Base-by-base conservation (phyloP, 2,888 invertebrate species). In the Sinotaia quadrata region DNA sequence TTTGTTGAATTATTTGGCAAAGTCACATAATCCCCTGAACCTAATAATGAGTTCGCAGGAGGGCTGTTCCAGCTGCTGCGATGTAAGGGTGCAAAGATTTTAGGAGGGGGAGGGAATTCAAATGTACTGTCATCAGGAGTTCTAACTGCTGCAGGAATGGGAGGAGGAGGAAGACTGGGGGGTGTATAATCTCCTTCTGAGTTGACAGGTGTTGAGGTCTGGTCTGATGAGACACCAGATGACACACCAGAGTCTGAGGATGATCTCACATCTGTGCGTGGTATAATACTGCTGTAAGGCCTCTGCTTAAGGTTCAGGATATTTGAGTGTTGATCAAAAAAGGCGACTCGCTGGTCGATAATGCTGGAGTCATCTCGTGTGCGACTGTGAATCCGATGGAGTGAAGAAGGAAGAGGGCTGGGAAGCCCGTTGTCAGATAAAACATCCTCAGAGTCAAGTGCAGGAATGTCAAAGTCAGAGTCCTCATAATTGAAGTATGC, bases 361-460 rank as follows among this genome's bases (percentile, higher is more conserved):
- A 65, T 21, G 15, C 37, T 67, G 52, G 49, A 36, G 41, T 57
- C 59, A 4, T 58, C 67, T 29, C 37, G 47, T 3, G 51, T 60
- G 15, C 18, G 12, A n/a, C n/a, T n/a, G 7, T 15, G 59, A 18
- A 47, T 36, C 24, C 59, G 36, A 3, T 60, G 44, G 10, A 67
- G 31, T 1, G 67, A 60, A 4, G 52, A 12, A 21, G 29, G 49
- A 27, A 66, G 37, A 21, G 82, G 82, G 15, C 80, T 70, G 2
- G 81, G 81, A 21, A 81, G 67, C 51, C 81, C 80, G 18, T 75
- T 74, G 63, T 81, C 79, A 5, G 83, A 83, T 49, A 80, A 51
- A 12, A 78, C 68, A 60, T 82, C 82, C 15, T 77, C 79, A 29
- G 78, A 75, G 12, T 74, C 77, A 10, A 79, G 71, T 2, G 82